Conservation (phyloP, 2,888 invertebrate species). For the Leptinotarsa haldemani region DNA sequence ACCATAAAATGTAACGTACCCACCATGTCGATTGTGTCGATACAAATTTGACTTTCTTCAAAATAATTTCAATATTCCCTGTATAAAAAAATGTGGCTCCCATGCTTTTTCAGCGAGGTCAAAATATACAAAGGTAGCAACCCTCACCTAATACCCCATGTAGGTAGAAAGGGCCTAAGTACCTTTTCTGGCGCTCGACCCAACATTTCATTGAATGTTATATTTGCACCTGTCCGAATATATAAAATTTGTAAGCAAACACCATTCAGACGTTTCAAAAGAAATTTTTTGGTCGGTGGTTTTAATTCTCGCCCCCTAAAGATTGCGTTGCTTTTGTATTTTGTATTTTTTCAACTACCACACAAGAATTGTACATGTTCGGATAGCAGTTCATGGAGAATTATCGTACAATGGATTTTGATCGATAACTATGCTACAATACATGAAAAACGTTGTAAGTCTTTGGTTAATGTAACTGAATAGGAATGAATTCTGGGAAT, state of each 20-base stretch:
- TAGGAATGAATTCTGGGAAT: background rate
- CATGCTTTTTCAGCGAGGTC: background rate
- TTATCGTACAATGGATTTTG: background rate
- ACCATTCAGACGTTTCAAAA: slow-evolving; percentile 18
- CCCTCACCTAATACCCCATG: slow-evolving; percentile 14
- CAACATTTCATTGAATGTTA: slow-evolving; percentile 1
- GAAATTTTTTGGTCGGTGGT: slow-evolving; percentile 18
- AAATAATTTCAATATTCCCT: background rate
- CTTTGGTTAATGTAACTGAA: background rate
- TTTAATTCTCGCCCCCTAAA: slow-evolving; percentile 12
- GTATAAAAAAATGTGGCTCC: slow-evolving; percentile 7
- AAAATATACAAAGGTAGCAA: background rate
- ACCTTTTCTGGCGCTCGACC: slow-evolving; percentile 15
- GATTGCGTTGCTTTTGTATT: background rate
- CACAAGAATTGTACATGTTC: background rate
- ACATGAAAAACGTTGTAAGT: background rate
- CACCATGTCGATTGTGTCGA: no score
- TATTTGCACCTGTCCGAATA: slow-evolving; percentile 15
- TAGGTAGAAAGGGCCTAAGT: slow-evolving; percentile 18
- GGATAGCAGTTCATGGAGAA: background rate
- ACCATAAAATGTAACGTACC: no score
- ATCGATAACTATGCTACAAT: background rate
- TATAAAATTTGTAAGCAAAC: slow-evolving; percentile 20
- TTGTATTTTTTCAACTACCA: background rate
- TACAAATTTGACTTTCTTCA: background rate